phyloP scores from a whole-genome alignment of 2,888 invertebrate species.

The Athalia rosae region DNA sequence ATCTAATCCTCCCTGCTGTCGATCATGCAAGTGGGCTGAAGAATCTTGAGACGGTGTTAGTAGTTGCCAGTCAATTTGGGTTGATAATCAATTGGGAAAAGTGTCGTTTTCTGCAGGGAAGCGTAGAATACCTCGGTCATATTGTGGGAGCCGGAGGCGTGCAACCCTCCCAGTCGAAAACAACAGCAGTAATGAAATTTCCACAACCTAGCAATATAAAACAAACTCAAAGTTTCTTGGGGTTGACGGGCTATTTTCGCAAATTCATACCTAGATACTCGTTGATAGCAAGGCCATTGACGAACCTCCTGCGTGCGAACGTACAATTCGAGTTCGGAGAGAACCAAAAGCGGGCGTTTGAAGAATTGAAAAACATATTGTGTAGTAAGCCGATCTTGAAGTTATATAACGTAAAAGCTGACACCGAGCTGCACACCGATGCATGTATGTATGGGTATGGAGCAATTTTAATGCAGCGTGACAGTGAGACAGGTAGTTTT shows the following conservation, averaged over 20 bases:
- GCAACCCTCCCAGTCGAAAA: slow-evolving; percentile 10
- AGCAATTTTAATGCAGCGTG: slow-evolving; percentile 17
- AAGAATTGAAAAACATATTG: not conserved
- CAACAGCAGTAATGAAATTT: slow-evolving; percentile 23
- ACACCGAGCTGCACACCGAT: slow-evolving; percentile 19
- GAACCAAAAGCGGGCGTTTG: slow-evolving; percentile 5
- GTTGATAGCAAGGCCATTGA: slow-evolving; percentile 49
- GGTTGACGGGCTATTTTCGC: slow-evolving; percentile 14
- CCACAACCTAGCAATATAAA: slow-evolving; percentile 7
- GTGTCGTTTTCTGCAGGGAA: slow-evolving; percentile 14
- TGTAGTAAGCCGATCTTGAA: not conserved
- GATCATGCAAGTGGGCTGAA: not conserved
- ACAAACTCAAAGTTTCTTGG: slow-evolving; percentile 25
- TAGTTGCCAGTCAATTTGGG: slow-evolving; percentile 38
- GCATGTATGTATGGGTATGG: not conserved
- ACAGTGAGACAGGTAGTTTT: not conserved
- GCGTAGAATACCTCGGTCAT: slow-evolving; percentile 41
- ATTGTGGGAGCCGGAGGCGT: not conserved
- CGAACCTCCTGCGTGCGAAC: slow-evolving; percentile 35
- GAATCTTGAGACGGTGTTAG: slow-evolving; percentile 47
- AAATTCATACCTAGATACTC: slow-evolving; percentile 62
- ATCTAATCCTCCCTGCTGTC: not conserved
- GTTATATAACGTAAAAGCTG: not conserved
- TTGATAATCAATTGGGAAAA: slow-evolving; percentile 48
- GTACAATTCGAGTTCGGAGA: slow-evolving; percentile 14